A percentile compares a stretch with the other conserved stretches of the same genome.
Evolutionary conservation across 2,888 invertebrate species (phyloP).

Genomic region (Sycophila texana): DNA sequence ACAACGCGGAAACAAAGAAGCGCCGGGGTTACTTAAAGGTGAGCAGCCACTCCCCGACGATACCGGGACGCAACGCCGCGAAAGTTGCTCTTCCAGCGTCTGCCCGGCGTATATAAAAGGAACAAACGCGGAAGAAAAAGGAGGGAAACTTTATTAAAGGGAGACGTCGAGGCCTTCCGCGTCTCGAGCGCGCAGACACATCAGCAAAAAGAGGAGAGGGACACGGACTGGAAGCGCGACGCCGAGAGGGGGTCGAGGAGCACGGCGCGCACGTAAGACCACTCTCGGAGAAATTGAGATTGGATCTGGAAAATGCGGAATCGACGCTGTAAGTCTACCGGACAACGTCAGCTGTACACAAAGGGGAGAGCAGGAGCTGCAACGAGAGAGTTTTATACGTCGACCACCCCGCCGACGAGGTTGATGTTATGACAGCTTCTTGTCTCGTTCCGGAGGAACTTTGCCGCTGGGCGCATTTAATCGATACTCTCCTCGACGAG

Average conservation of each 20-base stretch:
- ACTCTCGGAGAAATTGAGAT: conserved; percentile 30
- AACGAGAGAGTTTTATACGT: background rate
- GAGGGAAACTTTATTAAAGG: conserved; percentile 28
- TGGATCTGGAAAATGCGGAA: conserved; percentile 24
- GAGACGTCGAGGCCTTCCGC: background rate
- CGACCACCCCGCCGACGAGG: too few relatives aligned
- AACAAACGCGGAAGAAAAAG: background rate
- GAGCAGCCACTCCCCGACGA: conserved; percentile 37
- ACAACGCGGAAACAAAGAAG: conserved; percentile 47
- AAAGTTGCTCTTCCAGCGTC: too few relatives aligned
- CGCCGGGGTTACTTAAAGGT: conserved; percentile 52
- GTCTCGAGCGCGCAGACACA: background rate
- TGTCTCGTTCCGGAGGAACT: background rate
- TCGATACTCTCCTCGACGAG: too few relatives aligned
- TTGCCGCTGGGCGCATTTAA: too few relatives aligned
- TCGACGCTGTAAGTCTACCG: conserved; percentile 2
- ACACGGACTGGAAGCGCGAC: background rate
- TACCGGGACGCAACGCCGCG: too few relatives aligned
- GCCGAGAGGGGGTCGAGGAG: background rate
- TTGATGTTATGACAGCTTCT: too few relatives aligned
- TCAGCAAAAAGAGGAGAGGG: background rate
- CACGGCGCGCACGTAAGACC: background rate
- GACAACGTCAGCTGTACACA: background rate
- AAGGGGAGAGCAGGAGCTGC: background rate
- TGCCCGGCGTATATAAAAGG: background rate